Evolutionary conservation across 1,140 invertebrate genomes (phyloP).

Genomic region (Heliothis virescens): DNA sequence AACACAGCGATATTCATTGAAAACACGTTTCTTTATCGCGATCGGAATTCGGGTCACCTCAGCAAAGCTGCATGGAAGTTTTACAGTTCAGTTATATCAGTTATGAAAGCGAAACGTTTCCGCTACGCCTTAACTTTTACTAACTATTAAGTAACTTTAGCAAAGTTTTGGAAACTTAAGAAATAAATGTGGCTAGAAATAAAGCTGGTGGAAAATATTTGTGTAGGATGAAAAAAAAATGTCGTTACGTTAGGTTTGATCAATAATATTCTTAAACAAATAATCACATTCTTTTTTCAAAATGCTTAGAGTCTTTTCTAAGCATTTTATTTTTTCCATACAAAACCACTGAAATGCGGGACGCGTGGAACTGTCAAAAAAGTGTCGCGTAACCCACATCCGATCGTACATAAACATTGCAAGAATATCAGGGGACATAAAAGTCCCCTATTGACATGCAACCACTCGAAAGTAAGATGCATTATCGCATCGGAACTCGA

Average conservation of each 20-base stretch:
- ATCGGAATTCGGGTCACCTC: conserved; percentile 36
- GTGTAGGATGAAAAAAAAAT: too few relatives aligned
- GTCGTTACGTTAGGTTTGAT: neutral
- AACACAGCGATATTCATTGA: conserved; percentile 9
- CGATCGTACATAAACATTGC: neutral
- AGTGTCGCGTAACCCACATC: conserved; percentile 3
- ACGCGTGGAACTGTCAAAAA: conserved; percentile 3
- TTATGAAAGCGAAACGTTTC: conserved; percentile 41
- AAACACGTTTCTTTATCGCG: conserved; percentile 23
- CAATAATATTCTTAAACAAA: too few relatives aligned
- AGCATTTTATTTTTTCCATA: neutral
- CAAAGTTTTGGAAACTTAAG: conserved; percentile 2
- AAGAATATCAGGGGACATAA: conserved; percentile 20
- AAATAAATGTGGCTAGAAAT: neutral
- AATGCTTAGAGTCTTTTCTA: too few relatives aligned
- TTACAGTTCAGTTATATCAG: conserved; percentile 37
- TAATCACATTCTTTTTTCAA: too few relatives aligned
- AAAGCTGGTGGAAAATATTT: neutral
- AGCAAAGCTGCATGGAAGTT: conserved; percentile 27
- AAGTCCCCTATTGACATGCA: conserved; percentile 25
- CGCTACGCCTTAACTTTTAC: conserved; percentile 22
- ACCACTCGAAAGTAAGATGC: conserved; percentile 10
- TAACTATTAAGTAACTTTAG: conserved; percentile 32
- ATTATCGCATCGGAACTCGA: conserved; percentile 28
- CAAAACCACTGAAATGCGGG: neutral